These are phyloP conservation scores for Notamacropus eugenii DNA, from an alignment of 2,797 vertebrate species.

Conservation along the genomic window DNA sequence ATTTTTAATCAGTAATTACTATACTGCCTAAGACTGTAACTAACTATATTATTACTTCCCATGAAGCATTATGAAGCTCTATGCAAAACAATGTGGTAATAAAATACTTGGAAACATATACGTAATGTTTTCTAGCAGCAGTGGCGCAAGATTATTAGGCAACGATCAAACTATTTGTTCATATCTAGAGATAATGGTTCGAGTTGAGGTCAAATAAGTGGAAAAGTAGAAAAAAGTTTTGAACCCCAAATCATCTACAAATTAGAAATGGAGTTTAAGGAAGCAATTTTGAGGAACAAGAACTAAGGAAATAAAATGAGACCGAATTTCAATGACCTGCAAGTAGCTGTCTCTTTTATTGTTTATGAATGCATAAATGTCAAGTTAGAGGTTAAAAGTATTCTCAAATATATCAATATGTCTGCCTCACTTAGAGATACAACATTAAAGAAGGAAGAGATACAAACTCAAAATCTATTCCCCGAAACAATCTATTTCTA, in stretches of 20 bases:
- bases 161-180: slow-evolving; percentile 13
- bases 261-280: neutral
- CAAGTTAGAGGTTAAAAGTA: neutral
- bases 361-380: neutral
- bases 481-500: neutral
- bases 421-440: neutral
- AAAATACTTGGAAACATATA: neutral
- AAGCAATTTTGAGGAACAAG: slow-evolving; percentile 5
- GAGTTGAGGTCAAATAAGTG: slow-evolving; percentile 13
- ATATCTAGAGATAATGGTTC: neutral
- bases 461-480: neutral
- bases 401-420: neutral
- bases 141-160: neutral
- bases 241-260: neutral
- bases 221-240: slow-evolving; percentile 18
- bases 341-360: neutral
- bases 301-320: neutral
- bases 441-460: neutral
- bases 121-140: slow-evolving; percentile 14
- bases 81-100: neutral
- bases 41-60: slow-evolving; percentile 2
- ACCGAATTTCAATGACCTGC: neutral
- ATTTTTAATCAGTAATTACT: slow-evolving; percentile 33
- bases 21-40: slow-evolving; percentile 1
- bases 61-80: slow-evolving; percentile 28